A percentile compares a stretch with the other conserved stretches of the same genome.
Evolutionary conservation across 2,888 invertebrate species (phyloP).

Genomic region (Drosophila quinaria): DNA sequence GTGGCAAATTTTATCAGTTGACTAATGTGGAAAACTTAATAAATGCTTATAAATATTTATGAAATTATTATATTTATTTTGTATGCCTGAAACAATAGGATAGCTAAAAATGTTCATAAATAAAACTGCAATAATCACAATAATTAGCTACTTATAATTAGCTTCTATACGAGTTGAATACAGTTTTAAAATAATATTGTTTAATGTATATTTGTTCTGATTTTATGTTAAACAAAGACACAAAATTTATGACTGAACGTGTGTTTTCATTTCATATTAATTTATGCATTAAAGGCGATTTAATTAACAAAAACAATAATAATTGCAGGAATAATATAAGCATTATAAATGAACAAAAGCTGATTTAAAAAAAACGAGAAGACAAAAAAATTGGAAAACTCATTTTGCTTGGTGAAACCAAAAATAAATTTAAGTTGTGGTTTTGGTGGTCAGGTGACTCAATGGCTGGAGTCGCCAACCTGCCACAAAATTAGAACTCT

Average conservation of each 20-base stretch:
- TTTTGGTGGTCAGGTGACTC: too few species aligned
- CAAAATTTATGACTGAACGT: constrained; percentile 14
- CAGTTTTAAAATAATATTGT: constrained; percentile 6
- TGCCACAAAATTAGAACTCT: too few species aligned
- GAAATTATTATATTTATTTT: constrained; percentile 2
- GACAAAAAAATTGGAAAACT: too few species aligned
- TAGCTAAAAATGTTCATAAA: background rate
- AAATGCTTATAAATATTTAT: constrained; percentile 2
- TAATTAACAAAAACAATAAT: constrained; percentile 57
- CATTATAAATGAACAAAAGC: constrained; percentile 54
- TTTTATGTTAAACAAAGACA: constrained; percentile 28
- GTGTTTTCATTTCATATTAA: constrained; percentile 48
- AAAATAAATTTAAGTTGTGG: constrained; percentile 59
- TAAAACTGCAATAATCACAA: background rate
- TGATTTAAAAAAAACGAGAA: constrained; percentile 58
- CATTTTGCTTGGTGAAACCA: constrained; percentile 41
- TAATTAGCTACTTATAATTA: constrained; percentile 23
- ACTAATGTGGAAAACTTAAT: constrained; percentile 25
- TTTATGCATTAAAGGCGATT: constrained; percentile 65
- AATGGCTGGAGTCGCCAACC: too few species aligned
- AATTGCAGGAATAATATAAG: constrained; percentile 15
- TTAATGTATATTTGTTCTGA: constrained; percentile 38
- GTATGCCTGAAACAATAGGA: constrained; percentile 1
- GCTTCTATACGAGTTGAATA: background rate
- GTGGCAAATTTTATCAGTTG: constrained; percentile 13